These are phyloP conservation scores for Thymelicus sylvestris DNA, from an alignment of 2,888 invertebrate genomes.

Conservation along the genomic window DNA sequence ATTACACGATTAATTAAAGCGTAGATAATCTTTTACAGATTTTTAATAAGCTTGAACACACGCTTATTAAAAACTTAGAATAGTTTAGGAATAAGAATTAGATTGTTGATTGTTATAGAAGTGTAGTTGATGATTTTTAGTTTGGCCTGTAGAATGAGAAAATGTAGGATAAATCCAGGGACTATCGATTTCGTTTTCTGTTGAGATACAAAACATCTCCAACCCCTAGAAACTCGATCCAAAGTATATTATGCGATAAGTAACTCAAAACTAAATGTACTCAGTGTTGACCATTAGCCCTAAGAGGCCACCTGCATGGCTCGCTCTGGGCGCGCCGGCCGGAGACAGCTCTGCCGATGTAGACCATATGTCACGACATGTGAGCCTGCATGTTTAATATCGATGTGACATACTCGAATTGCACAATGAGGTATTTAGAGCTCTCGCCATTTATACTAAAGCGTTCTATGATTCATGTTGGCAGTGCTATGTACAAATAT, in stretches of 20 bases:
- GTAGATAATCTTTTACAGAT: background rate
- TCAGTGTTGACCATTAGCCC: slow-evolving; percentile 8
- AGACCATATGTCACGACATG: slow-evolving; percentile 13
- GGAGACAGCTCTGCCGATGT: slow-evolving; percentile 10
- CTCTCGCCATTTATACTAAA: background rate
- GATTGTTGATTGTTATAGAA: too few species aligned
- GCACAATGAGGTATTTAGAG: background rate
- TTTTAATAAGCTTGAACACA: too few species aligned
- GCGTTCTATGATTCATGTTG: too few species aligned
- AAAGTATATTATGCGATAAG: background rate
- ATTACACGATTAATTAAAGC: background rate
- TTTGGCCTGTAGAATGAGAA: too few species aligned
- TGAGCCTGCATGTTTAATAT: slow-evolving; percentile 5
- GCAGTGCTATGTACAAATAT: too few species aligned
- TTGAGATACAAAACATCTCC: too few species aligned
- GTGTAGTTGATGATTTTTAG: too few species aligned
- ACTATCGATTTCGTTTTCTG: too few species aligned
- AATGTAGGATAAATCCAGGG: too few species aligned
- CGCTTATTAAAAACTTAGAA: too few species aligned
- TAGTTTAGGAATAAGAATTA: too few species aligned
- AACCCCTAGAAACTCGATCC: too few species aligned
- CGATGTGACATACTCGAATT: background rate
- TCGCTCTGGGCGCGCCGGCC: background rate
- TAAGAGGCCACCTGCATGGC: background rate
- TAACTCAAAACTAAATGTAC: background rate